Conservation (phyloP, 2,113 vertebrate genomes). For the Mastomys coucha region DNA sequence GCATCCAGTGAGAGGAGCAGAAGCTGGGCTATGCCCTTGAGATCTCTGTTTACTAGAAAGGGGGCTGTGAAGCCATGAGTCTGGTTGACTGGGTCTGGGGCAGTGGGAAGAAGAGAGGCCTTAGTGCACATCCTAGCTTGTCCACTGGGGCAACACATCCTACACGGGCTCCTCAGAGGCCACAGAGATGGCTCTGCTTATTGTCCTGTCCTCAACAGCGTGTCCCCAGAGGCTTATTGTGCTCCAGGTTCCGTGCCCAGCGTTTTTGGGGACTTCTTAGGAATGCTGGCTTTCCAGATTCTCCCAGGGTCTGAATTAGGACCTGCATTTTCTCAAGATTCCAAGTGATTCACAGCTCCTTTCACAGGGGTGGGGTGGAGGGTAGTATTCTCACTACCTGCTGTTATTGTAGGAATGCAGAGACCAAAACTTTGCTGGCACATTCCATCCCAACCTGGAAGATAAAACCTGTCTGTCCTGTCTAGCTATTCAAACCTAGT, state of each 20-base stretch:
- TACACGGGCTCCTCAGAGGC: background rate
- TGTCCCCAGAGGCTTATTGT: fast-evolving
- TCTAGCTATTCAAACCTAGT: background rate
- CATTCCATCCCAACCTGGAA: background rate
- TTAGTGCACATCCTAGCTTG: background rate
- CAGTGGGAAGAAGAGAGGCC: background rate
- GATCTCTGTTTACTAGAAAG: background rate
- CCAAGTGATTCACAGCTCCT: background rate
- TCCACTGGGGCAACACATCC: fast-evolving
- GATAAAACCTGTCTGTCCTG: background rate
- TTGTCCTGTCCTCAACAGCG: too few relatives aligned
- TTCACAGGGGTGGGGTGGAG: background rate
- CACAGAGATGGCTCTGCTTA: background rate
- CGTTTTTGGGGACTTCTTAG: background rate
- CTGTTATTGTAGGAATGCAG: background rate
- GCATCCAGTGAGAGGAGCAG: background rate
- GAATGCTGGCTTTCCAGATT: background rate
- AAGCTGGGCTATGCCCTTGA: fast-evolving
- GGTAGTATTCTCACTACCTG: background rate
- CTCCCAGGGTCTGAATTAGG: background rate
- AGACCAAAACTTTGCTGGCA: background rate
- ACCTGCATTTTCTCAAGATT: background rate
- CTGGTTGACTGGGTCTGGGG: fast-evolving
- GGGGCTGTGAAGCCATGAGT: background rate
- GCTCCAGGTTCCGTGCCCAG: background rate